Evolutionary conservation across 2,113 vertebrate species (phyloP), one percentile per base, ranked within the genome.

Genomic region (Cinclus cinclus): DNA sequence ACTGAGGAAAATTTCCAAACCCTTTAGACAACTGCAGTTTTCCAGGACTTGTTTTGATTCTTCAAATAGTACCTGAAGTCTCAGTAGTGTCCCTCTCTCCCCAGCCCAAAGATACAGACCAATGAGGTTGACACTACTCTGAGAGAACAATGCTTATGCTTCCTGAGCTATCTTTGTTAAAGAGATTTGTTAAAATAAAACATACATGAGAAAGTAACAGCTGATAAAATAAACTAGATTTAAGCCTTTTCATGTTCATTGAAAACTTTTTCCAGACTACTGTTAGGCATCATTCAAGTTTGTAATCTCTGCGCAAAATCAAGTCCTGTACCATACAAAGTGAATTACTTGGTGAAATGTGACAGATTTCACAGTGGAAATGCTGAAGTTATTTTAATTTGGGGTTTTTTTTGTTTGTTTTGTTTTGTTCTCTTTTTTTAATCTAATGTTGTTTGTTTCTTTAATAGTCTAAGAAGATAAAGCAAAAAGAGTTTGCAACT

Each of bases 391-490:
- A 82, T 75, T 96, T 94, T 52, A 75, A 70, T 77, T 90, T 46
- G 17, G 0, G 11, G 42, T 37, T 37, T 37, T 37, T 37, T 37
- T 37, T 37, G 35, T 37, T 37, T 37, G 35, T 37, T 37, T 53
- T 53, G 10, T 55, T 52, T 16, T 28, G 18, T 18, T 15, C 5
- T 41, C 22, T 15, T 33, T 28, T 55, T 50, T 56, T 75, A 3
- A 74, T 87, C 68, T 75, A 62, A 90, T 78, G 74, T 92, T 41
- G 49, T 94, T 94, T 95, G 73, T 89, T 93, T 94, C 74, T 90
- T 77, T 84, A 90, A 65, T 33, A 83, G 22, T 73, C 22, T 83
- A 80, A 87, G 85, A 62, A 85, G 46, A 39, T 74, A 84, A 75
- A 91, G 28, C 68, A 58, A 68, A 78, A 55, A 88, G 62, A 39